A percentile compares a stretch with the other conserved stretches of the same genome.
phyloP scores from a whole-genome alignment of 2,888 invertebrate species.

The Selenia dentaria region DNA sequence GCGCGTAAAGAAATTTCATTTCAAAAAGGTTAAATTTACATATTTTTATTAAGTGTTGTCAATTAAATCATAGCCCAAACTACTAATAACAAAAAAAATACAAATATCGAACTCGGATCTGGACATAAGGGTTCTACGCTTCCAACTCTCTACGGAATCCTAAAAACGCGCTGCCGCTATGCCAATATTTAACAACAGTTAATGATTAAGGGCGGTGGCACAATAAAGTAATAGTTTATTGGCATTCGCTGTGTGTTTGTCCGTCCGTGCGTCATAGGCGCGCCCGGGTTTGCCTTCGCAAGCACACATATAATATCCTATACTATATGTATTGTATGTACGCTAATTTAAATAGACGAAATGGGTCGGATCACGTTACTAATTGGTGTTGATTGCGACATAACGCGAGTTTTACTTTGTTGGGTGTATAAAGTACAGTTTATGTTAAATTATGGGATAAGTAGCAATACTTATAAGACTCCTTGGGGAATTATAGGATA shows the following conservation, averaged over 20 bases:
- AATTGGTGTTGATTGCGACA: conserved; percentile 40
- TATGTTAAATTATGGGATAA: too few species aligned
- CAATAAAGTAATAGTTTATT: conserved; percentile 79
- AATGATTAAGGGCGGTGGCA: conserved; percentile 71
- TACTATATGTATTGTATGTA: conserved; percentile 31
- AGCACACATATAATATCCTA: conserved; percentile 27
- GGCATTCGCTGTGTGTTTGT: conserved; percentile 59
- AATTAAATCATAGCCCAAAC: too few species aligned
- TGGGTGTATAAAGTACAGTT: too few species aligned
- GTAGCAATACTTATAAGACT: too few species aligned
- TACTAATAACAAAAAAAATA: too few species aligned
- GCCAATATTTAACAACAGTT: conserved; percentile 49
- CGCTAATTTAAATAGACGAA: conserved; percentile 48
- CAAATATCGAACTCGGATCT: too few species aligned
- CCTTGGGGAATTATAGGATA: too few species aligned
- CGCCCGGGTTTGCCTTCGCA: conserved; percentile 47
- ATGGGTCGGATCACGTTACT: conserved; percentile 40
- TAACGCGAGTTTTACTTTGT: too few species aligned
- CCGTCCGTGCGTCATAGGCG: conserved; percentile 73
- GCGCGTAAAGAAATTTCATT: too few species aligned
- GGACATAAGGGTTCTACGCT: too few species aligned
- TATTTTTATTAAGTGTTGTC: too few species aligned
- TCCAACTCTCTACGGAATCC: not conserved
- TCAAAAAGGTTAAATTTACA: too few species aligned
- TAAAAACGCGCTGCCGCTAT: conserved; percentile 26